Evolutionary conservation across 2,888 invertebrate genomes (phyloP), one percentile per base, ranked within the genome.

Genomic region (Drosophila maculinotata): DNA sequence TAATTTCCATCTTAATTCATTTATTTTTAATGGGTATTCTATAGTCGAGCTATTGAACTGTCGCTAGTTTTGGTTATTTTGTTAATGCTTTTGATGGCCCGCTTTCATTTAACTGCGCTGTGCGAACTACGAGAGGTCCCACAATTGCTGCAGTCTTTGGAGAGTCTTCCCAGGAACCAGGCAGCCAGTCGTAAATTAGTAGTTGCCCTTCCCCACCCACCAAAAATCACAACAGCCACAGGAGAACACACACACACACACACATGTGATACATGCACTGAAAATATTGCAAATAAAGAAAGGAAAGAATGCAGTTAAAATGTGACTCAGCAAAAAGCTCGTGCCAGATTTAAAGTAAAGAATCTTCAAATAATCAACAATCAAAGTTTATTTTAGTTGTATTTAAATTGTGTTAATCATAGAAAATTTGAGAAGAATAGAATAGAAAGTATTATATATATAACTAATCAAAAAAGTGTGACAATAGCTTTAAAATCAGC

Each of bases 111-210:
- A 59, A 76, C 72, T 73, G 69, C 74, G 62, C 41, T 65, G 76
- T 44, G 76, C 53, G 33, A n/a, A n/a, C n/a, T n/a, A n/a, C n/a
- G n/a, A n/a, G n/a, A 41, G 49, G 65, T 48, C 42, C 77, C 53
- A 80, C 78, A 83, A 77, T 77, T 70, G 85, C 79, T 58, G 85
- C 79, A 67, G 82, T 81, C 82, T 67, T 79, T 78, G 57, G 85
- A 84, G 79, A 84, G 70, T 67, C 82, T 74, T 78, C 62, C 56
- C 64, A 62, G 69, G 52, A 51, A 33, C 31, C 53, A 17, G 64
- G 30, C 69, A 59, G 45, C 28, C 56, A 76, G 80, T 79, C 77
- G 85, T 84, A 84, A 84, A 79, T 79, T 79, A 84, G 85, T 78
- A 47, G 69, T 47, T 64, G 44, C 64, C 53, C 7, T 28, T 20